Base-by-base conservation (phyloP, 2,888 invertebrate species). In the Lumbricus terrestris region DNA sequence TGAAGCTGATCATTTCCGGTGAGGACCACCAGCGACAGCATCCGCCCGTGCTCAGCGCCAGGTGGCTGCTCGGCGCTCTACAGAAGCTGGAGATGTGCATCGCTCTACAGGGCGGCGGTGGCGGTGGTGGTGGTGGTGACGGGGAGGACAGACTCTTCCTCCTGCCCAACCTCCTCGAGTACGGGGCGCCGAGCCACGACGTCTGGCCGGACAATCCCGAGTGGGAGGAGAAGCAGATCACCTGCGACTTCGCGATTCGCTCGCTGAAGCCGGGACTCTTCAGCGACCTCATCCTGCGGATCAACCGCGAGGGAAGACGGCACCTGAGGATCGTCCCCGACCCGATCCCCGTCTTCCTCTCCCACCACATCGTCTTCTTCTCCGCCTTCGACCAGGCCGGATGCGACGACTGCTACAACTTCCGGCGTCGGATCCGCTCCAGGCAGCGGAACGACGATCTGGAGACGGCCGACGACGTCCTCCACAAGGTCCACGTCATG, bases 161-260 rank as follows among this genome's bases (percentile, higher is more conserved):
- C 47, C 69, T 92, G 42, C 92, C 92, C 6, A 90, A 90, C 85
- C 89, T 92, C 33, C 90, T 93, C 40, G 93, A 93, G 89, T 82
- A 91, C 23, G 93, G 93, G n/a, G 88, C 88, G 38, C 92, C 92
- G 42, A 92, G 91, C 42, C 90, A 89, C 40, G 92, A 93, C 88
- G 92, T 93, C 18, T 93, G 93, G 93, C 92, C 93, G 35, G 92
- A 92, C 89, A 89, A 93, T 54, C 93, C 93, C 1, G 93, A 93
- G 90, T 93, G 93, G 93, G 93, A 92, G 88, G 93, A 93, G 91
- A 93, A 92, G 88, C 93, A 93, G 91, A 91, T 93, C 20, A 91
- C 92, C 4, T 92, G 92, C 85, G 92, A 93, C 89, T 92, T 92
- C 82, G 85, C 38, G 13, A 40, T 93, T 23, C 90, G 92, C 37